These are phyloP conservation scores for Pungitius pungitius DNA, from an alignment of 2,113 vertebrate species.

Conservation along the genomic window DNA sequence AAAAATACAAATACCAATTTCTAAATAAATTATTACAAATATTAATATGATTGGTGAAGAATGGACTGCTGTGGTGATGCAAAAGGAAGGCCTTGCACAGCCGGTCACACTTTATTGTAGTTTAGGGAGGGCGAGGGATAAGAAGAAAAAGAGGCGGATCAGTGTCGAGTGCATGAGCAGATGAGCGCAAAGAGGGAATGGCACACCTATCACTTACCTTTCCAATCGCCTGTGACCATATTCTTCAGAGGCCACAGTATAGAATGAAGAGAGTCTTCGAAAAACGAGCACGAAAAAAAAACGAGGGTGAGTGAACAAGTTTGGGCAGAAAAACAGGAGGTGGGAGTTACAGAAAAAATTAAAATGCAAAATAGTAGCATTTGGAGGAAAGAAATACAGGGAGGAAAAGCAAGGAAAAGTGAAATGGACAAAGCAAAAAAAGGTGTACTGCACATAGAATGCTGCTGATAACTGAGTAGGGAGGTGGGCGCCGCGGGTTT, in stretches of 20 bases:
- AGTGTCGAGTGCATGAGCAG: constrained; percentile 26
- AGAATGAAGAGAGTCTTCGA: constrained; percentile 75
- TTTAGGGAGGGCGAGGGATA: background rate
- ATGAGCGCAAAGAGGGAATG: constrained; percentile 28
- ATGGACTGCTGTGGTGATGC: constrained; percentile 43
- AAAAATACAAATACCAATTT: background rate
- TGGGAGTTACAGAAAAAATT: constrained; percentile 24
- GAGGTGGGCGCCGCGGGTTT: constrained; percentile 35
- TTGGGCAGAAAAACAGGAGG: constrained; percentile 35
- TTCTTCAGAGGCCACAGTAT: constrained; percentile 78
- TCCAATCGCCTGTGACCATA: constrained; percentile 71
- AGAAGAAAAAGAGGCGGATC: constrained; percentile 24
- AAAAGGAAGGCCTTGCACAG: constrained; percentile 26
- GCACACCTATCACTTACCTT: constrained; percentile 72
- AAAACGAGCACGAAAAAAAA: constrained; percentile 66
- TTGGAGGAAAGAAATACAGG: constrained; percentile 2
- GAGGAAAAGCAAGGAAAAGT: constrained; percentile 20
- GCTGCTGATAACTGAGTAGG: constrained; percentile 35
- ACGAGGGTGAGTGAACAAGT: constrained; percentile 43
- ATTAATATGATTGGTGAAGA: background rate
- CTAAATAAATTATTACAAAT: background rate
- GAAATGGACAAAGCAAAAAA: constrained; percentile 56
- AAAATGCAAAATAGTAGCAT: constrained; percentile 35
- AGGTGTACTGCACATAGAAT: constrained; percentile 38
- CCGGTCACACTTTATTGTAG: constrained; percentile 2